Percentiles rank a stretch among this genome's conserved stretches.
Evolutionary conservation across 2,888 invertebrate genomes (phyloP).

Genomic region (Gortyna flavago): DNA sequence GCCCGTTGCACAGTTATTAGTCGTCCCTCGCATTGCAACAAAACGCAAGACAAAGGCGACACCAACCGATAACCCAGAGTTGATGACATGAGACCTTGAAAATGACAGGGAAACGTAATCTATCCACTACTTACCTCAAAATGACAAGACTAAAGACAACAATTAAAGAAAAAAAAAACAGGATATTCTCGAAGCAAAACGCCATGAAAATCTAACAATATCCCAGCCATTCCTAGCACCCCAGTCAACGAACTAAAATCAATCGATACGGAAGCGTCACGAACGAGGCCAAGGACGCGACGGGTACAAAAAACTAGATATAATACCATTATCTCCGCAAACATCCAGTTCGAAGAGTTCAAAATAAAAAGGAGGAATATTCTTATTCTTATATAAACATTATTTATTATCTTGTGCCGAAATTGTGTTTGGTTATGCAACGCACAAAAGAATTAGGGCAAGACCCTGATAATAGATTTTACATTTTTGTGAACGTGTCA

Average conservation of each 20-base stretch:
- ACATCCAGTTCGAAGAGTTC: constrained; percentile 44
- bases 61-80: not conserved
- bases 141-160: not conserved
- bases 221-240: not conserved
- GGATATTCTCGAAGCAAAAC: not conserved
- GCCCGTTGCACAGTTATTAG: not conserved
- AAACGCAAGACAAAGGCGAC: not conserved
- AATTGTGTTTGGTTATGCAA: constrained; percentile 40
- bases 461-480: not conserved
- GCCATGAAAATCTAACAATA: not conserved
- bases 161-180: not conserved
- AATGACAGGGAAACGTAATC: not conserved
- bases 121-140: not conserved
- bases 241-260: constrained; percentile 34
- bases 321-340: constrained; percentile 39
- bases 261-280: constrained; percentile 45
- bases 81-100: not conserved
- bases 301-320: constrained; percentile 22
- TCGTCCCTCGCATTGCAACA: constrained; percentile 3
- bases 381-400: constrained; percentile 31
- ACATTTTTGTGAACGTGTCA: not conserved
- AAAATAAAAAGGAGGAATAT: constrained; percentile 32
- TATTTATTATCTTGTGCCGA: constrained; percentile 50
- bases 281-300: constrained; percentile 49
- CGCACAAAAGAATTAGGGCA: not conserved